A percentile compares a stretch with the other conserved stretches of the same genome.
Evolutionary conservation across 1,140 invertebrate species (phyloP).

Genomic region (Liolophura sinensis): DNA sequence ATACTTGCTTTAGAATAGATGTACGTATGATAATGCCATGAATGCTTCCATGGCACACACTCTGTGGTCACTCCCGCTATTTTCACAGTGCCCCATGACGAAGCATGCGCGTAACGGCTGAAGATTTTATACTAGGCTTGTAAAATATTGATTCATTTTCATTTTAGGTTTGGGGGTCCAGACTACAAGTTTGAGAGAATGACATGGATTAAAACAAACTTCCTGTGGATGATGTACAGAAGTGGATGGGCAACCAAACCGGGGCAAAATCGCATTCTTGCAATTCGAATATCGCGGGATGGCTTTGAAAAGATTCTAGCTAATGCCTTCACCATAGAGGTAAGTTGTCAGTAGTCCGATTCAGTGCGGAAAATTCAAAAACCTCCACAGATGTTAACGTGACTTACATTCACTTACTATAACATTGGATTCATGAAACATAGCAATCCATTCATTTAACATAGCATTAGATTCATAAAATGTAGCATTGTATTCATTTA

Average conservation of each 20-base stretch:
- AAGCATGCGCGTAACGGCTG: too few relatives aligned
- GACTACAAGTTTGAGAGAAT: slow-evolving; percentile 43
- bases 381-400: not conserved
- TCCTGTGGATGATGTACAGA: slow-evolving; percentile 58
- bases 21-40: too few relatives aligned
- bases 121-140: too few relatives aligned
- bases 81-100: too few relatives aligned
- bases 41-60: too few relatives aligned
- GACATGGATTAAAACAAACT: slow-evolving; percentile 57
- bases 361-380: not conserved
- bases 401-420: not conserved
- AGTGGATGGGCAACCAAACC: slow-evolving; percentile 51
- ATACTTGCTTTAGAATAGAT: too few relatives aligned
- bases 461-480: not conserved
- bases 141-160: not conserved
- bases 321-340: slow-evolving; percentile 26
- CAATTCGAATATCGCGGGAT: slow-evolving; percentile 36
- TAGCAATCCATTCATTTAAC: not conserved
- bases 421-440: not conserved
- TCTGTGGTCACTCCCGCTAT: too few relatives aligned
- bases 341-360: slow-evolving; percentile 9
- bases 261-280: slow-evolving; percentile 49
- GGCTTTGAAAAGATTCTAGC: slow-evolving; percentile 45
- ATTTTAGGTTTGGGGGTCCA: slow-evolving; percentile 38
- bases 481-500: not conserved